Percentiles rank a stretch among this genome's conserved stretches.
phyloP scores from a whole-genome alignment of 1,140 invertebrate species.

The Drosophila nebulosa region DNA sequence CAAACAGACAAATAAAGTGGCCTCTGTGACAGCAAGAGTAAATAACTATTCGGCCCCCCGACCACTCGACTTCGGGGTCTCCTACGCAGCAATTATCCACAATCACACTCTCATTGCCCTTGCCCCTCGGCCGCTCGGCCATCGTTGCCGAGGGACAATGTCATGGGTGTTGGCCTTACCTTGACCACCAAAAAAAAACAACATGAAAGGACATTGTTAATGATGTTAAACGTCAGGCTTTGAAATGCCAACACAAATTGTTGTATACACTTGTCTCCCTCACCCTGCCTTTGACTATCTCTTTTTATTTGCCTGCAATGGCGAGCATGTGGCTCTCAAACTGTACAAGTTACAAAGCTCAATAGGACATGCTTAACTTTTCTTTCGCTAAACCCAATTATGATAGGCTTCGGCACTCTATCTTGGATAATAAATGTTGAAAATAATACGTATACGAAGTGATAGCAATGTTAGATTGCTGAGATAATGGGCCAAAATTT shows the following conservation, averaged over 20 bases:
- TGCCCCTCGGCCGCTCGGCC: neutral
- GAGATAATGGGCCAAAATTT: no score
- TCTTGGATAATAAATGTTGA: no score
- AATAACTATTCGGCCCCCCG: constrained; percentile 11
- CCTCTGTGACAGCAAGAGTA: constrained; percentile 9
- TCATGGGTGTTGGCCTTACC: constrained; percentile 33
- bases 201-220: constrained; percentile 44
- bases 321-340: neutral
- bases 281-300: neutral
- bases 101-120: constrained; percentile 6
- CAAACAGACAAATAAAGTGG: constrained; percentile 1
- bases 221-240: constrained; percentile 39
- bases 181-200: constrained; percentile 21
- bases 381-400: neutral
- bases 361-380: no score
- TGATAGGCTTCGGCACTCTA: no score
- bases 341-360: neutral
- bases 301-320: neutral
- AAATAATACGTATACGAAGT: no score
- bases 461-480: no score
- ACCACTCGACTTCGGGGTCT: neutral
- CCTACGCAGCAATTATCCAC: constrained; percentile 10
- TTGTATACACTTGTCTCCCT: neutral
- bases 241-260: neutral
- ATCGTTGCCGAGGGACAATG: constrained; percentile 11